Base-by-base conservation (phyloP, 1,140 invertebrate species). In the Homarus americanus region DNA sequence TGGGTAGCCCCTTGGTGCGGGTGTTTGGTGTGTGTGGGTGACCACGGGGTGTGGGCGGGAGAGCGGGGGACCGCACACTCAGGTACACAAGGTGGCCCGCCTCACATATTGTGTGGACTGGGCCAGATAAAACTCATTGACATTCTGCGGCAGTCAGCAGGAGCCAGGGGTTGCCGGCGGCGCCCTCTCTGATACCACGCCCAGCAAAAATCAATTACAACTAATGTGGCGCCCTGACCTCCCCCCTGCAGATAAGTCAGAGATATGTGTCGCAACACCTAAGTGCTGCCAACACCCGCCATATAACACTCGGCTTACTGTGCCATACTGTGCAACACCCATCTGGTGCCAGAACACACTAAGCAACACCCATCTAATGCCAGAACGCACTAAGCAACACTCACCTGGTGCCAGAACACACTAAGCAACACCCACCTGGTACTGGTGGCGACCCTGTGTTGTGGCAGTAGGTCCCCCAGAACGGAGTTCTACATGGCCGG, bases 41-140 rank as follows among this genome's bases (percentile, higher is more conserved):
- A 49, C 24, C 58, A 20, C 15, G 20, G 4, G 58, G 63, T 69
- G n/a, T 69, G n/a, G 63, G 5, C 0, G 63, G n/a, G 0, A 2
- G 28, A 1, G 58, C 24, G 58, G 24, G 20, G 15, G 58, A 4
- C n/a, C 5, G n/a, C n/a, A 28, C 5, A 9, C 7, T 32, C 63
- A 69, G 5, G 5, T 69, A 32, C 63, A 28, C n/a, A n/a, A 28
- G 53, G 53, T 58, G 10, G 10, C 4, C 24, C 63, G n/a, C 63
- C 63, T 7, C 17, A n/a, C 53, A 20, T 15, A 58, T 4, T 4
- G 53, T 32, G 63, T 69, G 12, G 63, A 3, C 17, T 63, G n/a
- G 63, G n/a, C 63, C 63, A 69, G 63, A 69, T 69, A 69, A 69
- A 69, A 69, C 63, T 69, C 63, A 69, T 69, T 69, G 63, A 69